Evolutionary conservation across 2,888 invertebrate species (phyloP), one percentile per base, ranked within the genome.

Genomic region (Synanthedon andrenaeformis): DNA sequence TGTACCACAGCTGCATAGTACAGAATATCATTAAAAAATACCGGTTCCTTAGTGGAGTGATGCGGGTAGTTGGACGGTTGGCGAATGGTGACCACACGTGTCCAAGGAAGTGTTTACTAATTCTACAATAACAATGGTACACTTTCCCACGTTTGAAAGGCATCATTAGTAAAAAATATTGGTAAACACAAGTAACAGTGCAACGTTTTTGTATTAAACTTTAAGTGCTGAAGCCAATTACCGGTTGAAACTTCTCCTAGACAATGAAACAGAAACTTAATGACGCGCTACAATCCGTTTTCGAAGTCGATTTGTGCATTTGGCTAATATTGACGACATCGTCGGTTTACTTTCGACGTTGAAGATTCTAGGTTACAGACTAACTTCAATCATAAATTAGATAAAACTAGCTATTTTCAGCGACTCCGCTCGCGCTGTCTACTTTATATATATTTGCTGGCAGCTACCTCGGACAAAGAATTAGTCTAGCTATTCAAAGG

Each of bases 1-100:
- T 73, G 79, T 74, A 66, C 73, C 77, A 74, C 83, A 84, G 84
- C 84, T 84, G 84, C 80, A 73, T 69, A 74, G 73, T 80, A 70
- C 81, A 76, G 81, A 81, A 84, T 83, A 79, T 76, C 82, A 83
- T 83, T 82, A 83, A 78, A 51, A 75, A 73, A 74, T 76, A 81
- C 82, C 81, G 82, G 82, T 82, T 79, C 74, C 72, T 58, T 65
- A 65, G 73, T 74, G 72, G 79, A 81, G 74, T 79, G 77, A 83
- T 84, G 82, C 83, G 83, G 83, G 83, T 74, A 71, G 68, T 66
- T 62, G 69, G 69, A 73, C 78, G 76, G 78, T 76, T 78, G 63
- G 76, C 72, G 64, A 71, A 70, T 65, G 70, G 65, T 65, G 70
- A 64, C 60, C 74, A 77, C 82, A 81, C 80, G 82, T 82, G 83